Conservation (phyloP, 2,888 invertebrate genomes). For the Eupithecia abbreviata region DNA sequence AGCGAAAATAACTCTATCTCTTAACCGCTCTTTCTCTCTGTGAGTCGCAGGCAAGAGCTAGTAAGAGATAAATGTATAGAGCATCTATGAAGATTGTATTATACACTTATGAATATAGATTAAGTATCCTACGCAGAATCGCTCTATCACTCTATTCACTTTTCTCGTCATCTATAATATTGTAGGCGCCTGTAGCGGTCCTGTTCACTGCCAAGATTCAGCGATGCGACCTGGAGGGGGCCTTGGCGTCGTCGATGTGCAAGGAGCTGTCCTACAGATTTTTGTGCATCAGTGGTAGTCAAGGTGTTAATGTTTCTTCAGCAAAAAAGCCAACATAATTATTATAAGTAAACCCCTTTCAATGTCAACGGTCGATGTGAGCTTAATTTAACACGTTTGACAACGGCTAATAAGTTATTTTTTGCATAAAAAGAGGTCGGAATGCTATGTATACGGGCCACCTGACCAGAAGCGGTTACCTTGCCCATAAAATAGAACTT, state of each 20-base stretch:
- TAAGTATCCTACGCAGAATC: background rate
- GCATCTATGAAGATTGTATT: background rate
- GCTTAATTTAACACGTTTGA: slow-evolving; percentile 2
- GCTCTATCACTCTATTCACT: background rate
- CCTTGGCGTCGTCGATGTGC: too few relatives aligned
- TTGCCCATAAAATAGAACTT: slow-evolving; percentile 5
- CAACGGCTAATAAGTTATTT: slow-evolving; percentile 3
- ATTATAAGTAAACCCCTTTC: background rate
- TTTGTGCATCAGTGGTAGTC: too few relatives aligned
- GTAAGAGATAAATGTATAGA: background rate
- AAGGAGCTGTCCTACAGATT: too few relatives aligned
- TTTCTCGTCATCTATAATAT: background rate
- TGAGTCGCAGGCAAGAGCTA: too few relatives aligned
- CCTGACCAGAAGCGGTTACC: slow-evolving; percentile 2
- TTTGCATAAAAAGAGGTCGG: background rate
- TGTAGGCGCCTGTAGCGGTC: too few relatives aligned
- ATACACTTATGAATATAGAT: background rate
- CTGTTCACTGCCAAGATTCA: too few relatives aligned
- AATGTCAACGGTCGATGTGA: background rate
- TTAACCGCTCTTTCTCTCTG: too few relatives aligned
- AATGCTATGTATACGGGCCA: background rate
- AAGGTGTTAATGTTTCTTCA: too few relatives aligned
- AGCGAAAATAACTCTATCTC: too few relatives aligned
- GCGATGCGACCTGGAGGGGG: too few relatives aligned
- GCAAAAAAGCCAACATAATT: too few relatives aligned